Conservation (phyloP, 1,140 invertebrate species). For the Panulirus ornatus region DNA sequence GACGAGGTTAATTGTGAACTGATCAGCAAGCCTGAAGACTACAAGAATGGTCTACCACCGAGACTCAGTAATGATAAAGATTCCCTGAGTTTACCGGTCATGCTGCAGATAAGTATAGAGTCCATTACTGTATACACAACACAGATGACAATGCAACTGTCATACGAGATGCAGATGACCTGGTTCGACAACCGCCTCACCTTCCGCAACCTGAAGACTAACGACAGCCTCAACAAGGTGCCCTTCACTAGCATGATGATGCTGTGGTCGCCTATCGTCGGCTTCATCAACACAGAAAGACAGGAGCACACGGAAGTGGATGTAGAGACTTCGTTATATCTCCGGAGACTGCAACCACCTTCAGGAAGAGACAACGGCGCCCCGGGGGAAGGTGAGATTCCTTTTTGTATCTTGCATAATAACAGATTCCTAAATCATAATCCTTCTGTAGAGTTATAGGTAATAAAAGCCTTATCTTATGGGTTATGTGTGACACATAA, state of each 20-base stretch:
- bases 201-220: too few species aligned
- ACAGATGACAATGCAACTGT: constrained; percentile 45
- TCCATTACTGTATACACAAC: constrained; percentile 30
- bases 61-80: constrained; percentile 1
- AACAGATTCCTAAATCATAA: background rate
- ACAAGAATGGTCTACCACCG: constrained; percentile 64
- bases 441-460: background rate
- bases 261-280: constrained; percentile 43
- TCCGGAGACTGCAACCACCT: constrained; percentile 14
- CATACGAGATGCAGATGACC: constrained; percentile 45
- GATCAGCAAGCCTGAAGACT: too few species aligned
- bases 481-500: too few species aligned
- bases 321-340: background rate
- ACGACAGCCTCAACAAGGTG: too few species aligned
- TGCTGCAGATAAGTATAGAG: constrained; percentile 40
- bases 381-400: constrained; percentile 15
- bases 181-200: too few species aligned
- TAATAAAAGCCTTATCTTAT: background rate
- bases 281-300: too few species aligned
- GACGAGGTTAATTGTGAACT: too few species aligned
- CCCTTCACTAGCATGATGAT: constrained; percentile 10
- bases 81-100: constrained; percentile 1
- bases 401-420: background rate
- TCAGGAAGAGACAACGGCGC: too few species aligned
- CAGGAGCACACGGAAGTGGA: constrained; percentile 37